A percentile compares a stretch with the other conserved stretches of the same genome.
Conservation (phyloP, 2,113 vertebrate genomes). For the Tichodroma muraria region DNA sequence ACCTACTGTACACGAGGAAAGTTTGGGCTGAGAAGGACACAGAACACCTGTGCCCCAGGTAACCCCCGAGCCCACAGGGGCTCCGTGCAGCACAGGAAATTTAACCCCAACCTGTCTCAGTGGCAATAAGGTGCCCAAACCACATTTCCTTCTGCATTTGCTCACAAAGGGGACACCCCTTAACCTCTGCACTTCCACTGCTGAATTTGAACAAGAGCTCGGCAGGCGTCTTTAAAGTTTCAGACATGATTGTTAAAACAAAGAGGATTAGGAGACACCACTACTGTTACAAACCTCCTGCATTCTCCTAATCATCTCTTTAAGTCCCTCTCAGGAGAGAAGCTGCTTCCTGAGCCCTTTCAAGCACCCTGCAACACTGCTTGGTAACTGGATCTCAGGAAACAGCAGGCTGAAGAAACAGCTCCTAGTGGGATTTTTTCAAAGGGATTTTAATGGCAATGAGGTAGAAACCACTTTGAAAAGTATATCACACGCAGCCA, state of each 20-base stretch:
- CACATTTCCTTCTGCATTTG: background rate
- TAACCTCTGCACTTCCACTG: background rate
- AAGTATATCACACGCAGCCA: background rate
- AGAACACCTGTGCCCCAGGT: background rate
- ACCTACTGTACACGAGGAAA: background rate
- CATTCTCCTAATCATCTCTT: background rate
- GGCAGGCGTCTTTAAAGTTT: background rate
- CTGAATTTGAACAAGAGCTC: background rate
- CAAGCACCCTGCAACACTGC: background rate
- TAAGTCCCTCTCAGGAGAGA: background rate
- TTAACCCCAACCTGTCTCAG: background rate
- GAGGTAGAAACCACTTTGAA: background rate
- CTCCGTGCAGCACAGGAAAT: background rate
- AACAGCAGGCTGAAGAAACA: background rate
- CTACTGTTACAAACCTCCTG: background rate
- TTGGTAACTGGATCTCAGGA: background rate
- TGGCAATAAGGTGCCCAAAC: background rate
- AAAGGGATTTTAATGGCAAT: background rate
- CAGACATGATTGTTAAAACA: background rate
- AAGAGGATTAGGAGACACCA: background rate
- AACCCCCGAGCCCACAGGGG: background rate
- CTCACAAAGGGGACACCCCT: background rate
- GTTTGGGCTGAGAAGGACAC: background rate
- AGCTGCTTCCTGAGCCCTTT: background rate
- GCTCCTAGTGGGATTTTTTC: background rate